These are phyloP conservation scores for Hippoglossus stenolepis DNA, from an alignment of 2,113 vertebrate genomes.

Conservation along the genomic window DNA sequence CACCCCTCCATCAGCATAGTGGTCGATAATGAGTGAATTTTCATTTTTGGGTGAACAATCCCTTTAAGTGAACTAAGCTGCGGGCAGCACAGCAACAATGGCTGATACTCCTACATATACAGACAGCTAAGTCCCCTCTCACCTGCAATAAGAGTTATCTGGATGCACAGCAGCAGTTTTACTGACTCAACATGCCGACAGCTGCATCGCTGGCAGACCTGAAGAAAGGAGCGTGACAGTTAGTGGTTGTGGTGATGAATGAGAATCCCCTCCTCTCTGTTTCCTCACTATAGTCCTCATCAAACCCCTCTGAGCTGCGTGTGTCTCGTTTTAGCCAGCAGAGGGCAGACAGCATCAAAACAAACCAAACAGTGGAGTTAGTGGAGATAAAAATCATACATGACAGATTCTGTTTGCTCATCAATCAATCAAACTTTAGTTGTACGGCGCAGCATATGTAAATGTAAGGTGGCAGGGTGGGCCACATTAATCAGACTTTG, in stretches of 20 bases:
- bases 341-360: slow-evolving; percentile 21
- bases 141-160: background rate
- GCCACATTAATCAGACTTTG: too few species aligned
- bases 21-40: too few species aligned
- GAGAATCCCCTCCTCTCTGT: background rate
- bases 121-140: background rate
- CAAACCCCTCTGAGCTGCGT: background rate
- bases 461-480: too few species aligned
- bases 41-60: too few species aligned
- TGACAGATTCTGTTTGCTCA: background rate
- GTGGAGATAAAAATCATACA: background rate
- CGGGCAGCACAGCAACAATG: background rate
- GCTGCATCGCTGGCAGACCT: background rate
- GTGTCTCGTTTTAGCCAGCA: slow-evolving; percentile 3
- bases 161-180: background rate
- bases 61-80: background rate
- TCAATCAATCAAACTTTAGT: background rate
- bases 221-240: background rate
- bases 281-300: background rate
- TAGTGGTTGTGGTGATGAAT: background rate
- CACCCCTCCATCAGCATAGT: too few species aligned
- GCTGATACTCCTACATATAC: background rate
- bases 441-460: too few species aligned
- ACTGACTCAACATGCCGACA: background rate
- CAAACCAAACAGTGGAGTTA: background rate